Conservation (phyloP, 2,888 invertebrate genomes). For the Drosophila hamatofila region DNA sequence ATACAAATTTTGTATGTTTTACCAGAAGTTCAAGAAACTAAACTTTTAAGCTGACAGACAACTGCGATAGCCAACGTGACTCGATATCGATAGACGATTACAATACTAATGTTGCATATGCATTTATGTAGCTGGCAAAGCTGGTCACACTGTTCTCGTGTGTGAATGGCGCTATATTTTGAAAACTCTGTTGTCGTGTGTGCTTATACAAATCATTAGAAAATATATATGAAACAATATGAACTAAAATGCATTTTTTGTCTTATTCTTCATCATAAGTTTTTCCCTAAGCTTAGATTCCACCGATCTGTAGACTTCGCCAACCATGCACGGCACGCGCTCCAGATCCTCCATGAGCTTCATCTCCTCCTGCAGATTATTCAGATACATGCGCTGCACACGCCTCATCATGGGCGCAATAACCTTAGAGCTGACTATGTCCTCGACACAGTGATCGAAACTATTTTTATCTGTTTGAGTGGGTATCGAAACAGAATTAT, state of each 20-base stretch:
- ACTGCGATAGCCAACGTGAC: too few species aligned
- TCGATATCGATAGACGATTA: background rate
- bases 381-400: slow-evolving; percentile 75
- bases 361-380: slow-evolving; percentile 76
- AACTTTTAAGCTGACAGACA: background rate
- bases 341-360: slow-evolving; percentile 78
- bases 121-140: background rate
- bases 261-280: background rate
- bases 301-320: slow-evolving; percentile 61
- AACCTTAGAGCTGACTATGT: slow-evolving; percentile 72
- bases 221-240: slow-evolving; percentile 10
- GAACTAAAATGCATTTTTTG: background rate
- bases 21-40: background rate
- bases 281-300: background rate
- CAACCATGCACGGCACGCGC: slow-evolving; percentile 67
- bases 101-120: background rate
- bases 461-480: too few species aligned
- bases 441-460: slow-evolving; percentile 38
- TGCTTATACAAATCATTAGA: background rate
- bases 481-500: background rate
- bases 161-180: background rate
- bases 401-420: slow-evolving; percentile 79
- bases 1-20: background rate
- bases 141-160: slow-evolving; percentile 23
- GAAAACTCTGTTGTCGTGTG: background rate